Percentiles rank a stretch among this genome's conserved stretches.
These are phyloP conservation scores for Oreochromis grahami DNA, from an alignment of 2,797 vertebrate genomes.

Conservation along the genomic window DNA sequence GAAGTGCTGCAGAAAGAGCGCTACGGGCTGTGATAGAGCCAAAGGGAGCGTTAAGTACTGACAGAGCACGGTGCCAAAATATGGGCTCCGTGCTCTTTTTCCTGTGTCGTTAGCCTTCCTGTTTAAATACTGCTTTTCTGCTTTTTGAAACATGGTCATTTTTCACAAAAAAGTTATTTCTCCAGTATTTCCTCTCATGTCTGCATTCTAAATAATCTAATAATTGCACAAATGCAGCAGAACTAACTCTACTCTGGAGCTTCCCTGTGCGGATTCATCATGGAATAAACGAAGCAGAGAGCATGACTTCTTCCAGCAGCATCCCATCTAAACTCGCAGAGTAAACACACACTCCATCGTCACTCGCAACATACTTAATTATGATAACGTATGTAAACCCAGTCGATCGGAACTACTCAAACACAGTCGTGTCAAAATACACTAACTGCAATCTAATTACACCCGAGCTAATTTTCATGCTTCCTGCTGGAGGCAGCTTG, in stretches of 20 bases:
- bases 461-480: not conserved
- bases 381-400: constrained; percentile 37
- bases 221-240: not conserved
- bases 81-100: not conserved
- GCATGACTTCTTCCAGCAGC: not conserved
- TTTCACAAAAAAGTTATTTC: not conserved
- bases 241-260: not conserved
- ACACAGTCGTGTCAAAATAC: constrained; percentile 12
- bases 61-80: not conserved
- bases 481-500: not conserved
- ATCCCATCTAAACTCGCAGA: not conserved
- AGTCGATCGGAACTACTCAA: constrained; percentile 7
- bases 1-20: not conserved
- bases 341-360: constrained; percentile 43
- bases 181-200: not conserved
- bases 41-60: not conserved
- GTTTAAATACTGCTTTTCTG: not conserved
- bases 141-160: not conserved
- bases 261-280: not conserved
- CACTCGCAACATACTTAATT: constrained; percentile 9
- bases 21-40: not conserved
- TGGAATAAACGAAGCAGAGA: not conserved
- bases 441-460: constrained; percentile 30
- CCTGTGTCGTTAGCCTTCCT: not conserved
- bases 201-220: not conserved